Conservation (phyloP, 2,888 invertebrate genomes). For the Cybosia mesomella region DNA sequence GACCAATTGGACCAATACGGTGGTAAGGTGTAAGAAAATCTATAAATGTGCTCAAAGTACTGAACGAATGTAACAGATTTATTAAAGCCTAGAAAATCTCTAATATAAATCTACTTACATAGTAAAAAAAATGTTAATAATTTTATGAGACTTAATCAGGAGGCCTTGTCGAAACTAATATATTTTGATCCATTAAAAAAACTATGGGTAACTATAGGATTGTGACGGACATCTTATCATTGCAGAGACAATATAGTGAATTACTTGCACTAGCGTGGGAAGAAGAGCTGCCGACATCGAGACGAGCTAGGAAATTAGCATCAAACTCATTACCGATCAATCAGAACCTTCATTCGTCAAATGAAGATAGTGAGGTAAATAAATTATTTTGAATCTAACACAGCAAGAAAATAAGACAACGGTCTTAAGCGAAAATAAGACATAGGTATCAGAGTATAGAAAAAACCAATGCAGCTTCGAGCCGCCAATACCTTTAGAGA, state of each 20-base stretch:
- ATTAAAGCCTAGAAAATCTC: too few species aligned
- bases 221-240: constrained; percentile 34
- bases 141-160: neutral
- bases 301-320: constrained; percentile 88
- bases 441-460: neutral
- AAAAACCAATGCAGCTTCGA: too few species aligned
- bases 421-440: too few species aligned
- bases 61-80: too few species aligned
- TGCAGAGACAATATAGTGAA: constrained; percentile 94
- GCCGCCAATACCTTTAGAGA: too few species aligned
- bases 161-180: neutral
- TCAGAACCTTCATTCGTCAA: constrained; percentile 89
- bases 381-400: neutral
- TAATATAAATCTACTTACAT: too few species aligned
- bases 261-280: constrained; percentile 96
- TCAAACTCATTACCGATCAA: constrained; percentile 86
- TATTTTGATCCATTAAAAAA: neutral
- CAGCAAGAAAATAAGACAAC: neutral
- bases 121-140: too few species aligned
- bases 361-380: constrained; percentile 92
- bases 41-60: too few species aligned
- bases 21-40: too few species aligned
- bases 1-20: too few species aligned
- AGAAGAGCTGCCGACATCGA: constrained; percentile 91
- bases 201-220: neutral